Percentiles rank a stretch among this genome's conserved stretches.
These are phyloP conservation scores for Oreochromis spilurus DNA, from an alignment of 2,113 vertebrate species.

Conservation along the genomic window DNA sequence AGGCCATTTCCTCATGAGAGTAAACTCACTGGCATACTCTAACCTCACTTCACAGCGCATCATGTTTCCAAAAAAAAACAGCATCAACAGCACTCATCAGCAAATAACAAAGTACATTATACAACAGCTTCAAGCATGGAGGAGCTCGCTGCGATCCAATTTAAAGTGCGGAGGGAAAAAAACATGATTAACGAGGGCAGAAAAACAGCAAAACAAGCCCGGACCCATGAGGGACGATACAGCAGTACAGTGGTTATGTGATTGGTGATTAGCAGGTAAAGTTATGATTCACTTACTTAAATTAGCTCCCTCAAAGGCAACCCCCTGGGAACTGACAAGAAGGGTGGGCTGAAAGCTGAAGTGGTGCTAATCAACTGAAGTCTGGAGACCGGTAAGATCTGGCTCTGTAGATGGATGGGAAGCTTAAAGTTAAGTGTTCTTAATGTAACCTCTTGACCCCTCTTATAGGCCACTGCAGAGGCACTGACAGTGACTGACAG, in stretches of 20 bases:
- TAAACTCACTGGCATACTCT: not conserved
- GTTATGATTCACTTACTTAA: conserved; percentile 48
- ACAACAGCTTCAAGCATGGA: conserved; percentile 14
- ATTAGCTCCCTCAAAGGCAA: conserved; percentile 40
- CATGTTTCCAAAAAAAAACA: not conserved
- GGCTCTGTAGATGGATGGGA: not conserved
- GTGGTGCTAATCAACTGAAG: conserved; percentile 39
- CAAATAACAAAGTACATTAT: conserved; percentile 25
- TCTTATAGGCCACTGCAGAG: not conserved
- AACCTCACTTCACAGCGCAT: not conserved
- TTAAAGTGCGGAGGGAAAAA: not conserved
- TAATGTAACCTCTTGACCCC: conserved; percentile 2
- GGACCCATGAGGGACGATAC: not conserved
- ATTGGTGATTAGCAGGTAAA: conserved; percentile 57
- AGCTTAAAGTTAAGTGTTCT: not conserved
- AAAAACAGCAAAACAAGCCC: conserved; percentile 38
- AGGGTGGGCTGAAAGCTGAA: conserved; percentile 19
- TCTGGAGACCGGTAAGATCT: not conserved
- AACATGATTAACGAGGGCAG: conserved; percentile 22
- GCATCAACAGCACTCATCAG: conserved; percentile 26
- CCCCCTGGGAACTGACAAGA: not conserved
- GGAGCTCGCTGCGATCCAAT: conserved; percentile 21
- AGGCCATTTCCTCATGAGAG: not conserved
- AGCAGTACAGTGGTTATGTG: not conserved
- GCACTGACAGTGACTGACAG: conserved; percentile 1